Conservation (phyloP, 2,888 invertebrate genomes). For the Caenorhabditis sinica region DNA sequence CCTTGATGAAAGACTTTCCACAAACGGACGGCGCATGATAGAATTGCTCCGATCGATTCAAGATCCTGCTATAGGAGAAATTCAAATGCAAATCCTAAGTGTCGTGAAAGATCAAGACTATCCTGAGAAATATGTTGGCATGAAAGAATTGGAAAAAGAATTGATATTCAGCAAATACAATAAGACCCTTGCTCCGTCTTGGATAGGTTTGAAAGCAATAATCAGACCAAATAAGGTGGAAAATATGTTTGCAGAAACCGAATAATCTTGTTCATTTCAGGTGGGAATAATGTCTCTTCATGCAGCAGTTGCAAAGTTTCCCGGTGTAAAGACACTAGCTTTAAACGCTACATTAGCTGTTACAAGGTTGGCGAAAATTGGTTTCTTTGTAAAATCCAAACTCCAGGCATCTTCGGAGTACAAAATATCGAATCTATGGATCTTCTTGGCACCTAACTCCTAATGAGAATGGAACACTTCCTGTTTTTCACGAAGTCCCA, state of each 20-base stretch:
- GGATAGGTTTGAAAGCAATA: constrained; percentile 38
- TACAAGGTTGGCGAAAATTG: neutral
- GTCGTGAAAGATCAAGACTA: constrained; percentile 43
- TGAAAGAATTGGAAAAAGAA: constrained; percentile 19
- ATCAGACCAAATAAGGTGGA: constrained; percentile 41
- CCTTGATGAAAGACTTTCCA: constrained; percentile 44
- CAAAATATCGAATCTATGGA: constrained; percentile 12
- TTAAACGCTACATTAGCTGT: neutral
- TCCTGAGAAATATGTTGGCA: constrained; percentile 11
- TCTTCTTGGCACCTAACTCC: constrained; percentile 24
- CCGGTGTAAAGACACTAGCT: neutral
- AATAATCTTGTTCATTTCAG: constrained; percentile 6
- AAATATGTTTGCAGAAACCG: neutral
- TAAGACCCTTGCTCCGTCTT: neutral
- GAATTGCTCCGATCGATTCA: constrained; percentile 23
- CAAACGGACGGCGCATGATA: constrained; percentile 13
- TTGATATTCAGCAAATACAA: constrained; percentile 38
- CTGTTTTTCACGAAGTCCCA: neutral
- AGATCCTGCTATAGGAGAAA: constrained; percentile 23
- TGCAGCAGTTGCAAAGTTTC: constrained; percentile 14
- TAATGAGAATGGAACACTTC: constrained; percentile 13
- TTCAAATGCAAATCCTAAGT: constrained; percentile 30
- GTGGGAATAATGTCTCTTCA: constrained; percentile 32
- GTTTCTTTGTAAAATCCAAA: too few species aligned
- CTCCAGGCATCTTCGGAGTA: constrained; percentile 20